A percentile compares a stretch with the other conserved stretches of the same genome.
phyloP scores from a whole-genome alignment of 2,797 vertebrate species.

The Emydoidea blandingii region DNA sequence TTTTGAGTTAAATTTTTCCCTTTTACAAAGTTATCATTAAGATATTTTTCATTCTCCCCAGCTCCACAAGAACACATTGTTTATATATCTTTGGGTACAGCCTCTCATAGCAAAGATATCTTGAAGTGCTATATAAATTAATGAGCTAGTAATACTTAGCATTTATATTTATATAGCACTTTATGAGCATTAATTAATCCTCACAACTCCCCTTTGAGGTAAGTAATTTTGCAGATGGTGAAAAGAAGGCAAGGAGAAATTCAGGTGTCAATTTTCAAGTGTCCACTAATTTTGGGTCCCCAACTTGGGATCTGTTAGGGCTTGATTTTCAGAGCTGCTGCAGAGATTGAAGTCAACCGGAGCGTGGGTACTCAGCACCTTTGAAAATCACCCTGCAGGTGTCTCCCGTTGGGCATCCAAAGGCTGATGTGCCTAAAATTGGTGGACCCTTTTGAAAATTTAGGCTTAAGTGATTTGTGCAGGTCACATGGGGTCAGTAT shows the following conservation, averaged over 20 bases:
- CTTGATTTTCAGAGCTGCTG: background rate
- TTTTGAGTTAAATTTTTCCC: background rate
- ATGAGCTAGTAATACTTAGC: background rate
- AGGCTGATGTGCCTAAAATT: background rate
- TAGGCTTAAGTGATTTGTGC: background rate
- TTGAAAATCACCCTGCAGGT: background rate
- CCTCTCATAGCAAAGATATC: background rate
- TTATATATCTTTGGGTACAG: background rate
- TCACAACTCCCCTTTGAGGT: background rate
- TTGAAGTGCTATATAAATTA: slow-evolving; percentile 7
- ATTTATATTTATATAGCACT: background rate
- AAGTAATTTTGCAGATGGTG: fast-evolving
- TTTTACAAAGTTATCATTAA: background rate
- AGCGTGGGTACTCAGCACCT: background rate
- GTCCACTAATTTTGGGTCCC: background rate
- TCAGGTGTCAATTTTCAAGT: background rate
- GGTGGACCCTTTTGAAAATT: background rate
- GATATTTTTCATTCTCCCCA: background rate
- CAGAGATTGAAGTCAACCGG: background rate
- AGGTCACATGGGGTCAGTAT: fast-evolving
- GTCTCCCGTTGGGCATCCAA: background rate
- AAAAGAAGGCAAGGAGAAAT: background rate
- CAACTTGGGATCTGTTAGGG: background rate
- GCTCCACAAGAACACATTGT: background rate
- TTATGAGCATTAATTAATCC: background rate